Base-by-base conservation (phyloP, 2,113 vertebrate species). In the Laterallus jamaicensis region DNA sequence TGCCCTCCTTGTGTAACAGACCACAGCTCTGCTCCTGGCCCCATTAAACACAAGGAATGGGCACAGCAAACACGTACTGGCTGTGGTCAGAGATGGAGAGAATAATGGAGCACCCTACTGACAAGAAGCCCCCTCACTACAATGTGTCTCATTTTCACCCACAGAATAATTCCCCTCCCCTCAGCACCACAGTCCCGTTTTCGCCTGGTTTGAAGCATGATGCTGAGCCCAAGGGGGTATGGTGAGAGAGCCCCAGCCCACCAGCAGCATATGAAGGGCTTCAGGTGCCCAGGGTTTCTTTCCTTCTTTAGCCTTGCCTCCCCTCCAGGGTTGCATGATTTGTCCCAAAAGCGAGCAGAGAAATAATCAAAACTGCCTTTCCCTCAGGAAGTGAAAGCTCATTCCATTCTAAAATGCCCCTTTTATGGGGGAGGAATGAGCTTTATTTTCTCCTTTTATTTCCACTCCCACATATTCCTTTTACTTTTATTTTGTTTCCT, bases 201-300 rank as follows among this genome's bases (percentile, higher is more conserved):
- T 55, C 3, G 1, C 18, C 44, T 24, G 29, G 12, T 20, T 31
- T 59, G 31, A 68, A 49, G 32, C 4, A 4, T 2, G 3, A 10
- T 54, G 60, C 60, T 78, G 50, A 82, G 56, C n/a, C 24, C 14
- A 3, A 10, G 5, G 12, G 20, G 35, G 2, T 18, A 59, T 2
- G 2, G 17, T 35, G 50, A 8, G 73, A 50, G 31, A 66, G 6
- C 56, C 28, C 29, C 80, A 62, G 22, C 28, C 19, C 6, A 1
- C 49, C 1, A 1, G 21, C 39, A 59, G 44, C 39, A 21, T 3
- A 0, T 0, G n/a, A 73, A 68, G 8, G 42, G 31, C 26, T 63
- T 28, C 25, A 76, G 42, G 8, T 2, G 4, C 63, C 37, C 2
- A 12, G 17, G 2, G 13, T 15, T 88, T 59, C 26, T 82, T 56